These are phyloP conservation scores for Catalaphyllia jardinei DNA, from an alignment of 64 coral and sea anemone genomes.

Conservation along the genomic window DNA sequence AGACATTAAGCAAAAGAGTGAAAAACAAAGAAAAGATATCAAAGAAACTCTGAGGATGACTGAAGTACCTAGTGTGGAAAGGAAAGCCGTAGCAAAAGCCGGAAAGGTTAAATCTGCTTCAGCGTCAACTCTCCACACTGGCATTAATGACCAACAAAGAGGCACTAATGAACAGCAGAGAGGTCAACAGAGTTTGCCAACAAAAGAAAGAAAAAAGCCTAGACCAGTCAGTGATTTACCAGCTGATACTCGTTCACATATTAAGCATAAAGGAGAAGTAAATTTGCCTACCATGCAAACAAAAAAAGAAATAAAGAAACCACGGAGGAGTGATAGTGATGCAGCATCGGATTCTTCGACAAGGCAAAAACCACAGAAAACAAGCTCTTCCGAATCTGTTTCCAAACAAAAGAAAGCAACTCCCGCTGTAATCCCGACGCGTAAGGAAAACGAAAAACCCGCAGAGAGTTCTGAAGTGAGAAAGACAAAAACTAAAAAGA, in stretches of 20 bases:
- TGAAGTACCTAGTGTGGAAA: neutral
- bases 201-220: slow-evolving; percentile 14
- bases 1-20: neutral
- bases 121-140: neutral
- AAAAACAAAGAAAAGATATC: slow-evolving; percentile 19
- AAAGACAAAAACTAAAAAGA: slow-evolving; percentile 23
- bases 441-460: neutral
- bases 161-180: neutral
- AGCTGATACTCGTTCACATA: neutral
- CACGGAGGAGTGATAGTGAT: slow-evolving; percentile 20
- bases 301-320: neutral
- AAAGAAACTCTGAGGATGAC: neutral
- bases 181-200: neutral
- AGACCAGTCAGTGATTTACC: neutral
- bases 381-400: neutral
- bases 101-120: slow-evolving; percentile 29
- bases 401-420: slow-evolving; percentile 10
- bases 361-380: slow-evolving; percentile 20
- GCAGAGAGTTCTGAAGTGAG: neutral
- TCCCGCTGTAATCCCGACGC: neutral
- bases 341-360: neutral
- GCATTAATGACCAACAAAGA: neutral
- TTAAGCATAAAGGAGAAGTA: neutral
- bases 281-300: neutral
- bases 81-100: neutral